phyloP scores from a whole-genome alignment of 2,113 vertebrate species.

The human region DNA sequence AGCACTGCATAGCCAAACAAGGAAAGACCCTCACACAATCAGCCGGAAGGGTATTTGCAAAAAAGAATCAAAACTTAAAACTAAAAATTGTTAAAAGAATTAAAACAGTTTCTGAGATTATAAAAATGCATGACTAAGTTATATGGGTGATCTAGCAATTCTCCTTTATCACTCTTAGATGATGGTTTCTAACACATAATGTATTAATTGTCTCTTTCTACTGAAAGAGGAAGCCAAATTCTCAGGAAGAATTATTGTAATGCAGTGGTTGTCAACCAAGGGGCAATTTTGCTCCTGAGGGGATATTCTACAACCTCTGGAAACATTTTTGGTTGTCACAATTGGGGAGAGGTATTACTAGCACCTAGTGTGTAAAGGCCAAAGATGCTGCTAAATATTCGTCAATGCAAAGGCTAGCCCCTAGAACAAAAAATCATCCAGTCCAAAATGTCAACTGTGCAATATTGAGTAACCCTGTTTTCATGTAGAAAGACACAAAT shows the following conservation, averaged over 20 bases:
- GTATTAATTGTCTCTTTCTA: neutral
- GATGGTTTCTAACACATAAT: neutral
- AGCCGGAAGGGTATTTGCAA: neutral
- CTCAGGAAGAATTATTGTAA: neutral
- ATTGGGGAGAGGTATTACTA: neutral
- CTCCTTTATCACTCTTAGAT: neutral
- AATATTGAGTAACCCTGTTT: neutral
- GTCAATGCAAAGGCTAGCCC: neutral
- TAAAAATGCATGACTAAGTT: neutral
- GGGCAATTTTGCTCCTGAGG: neutral
- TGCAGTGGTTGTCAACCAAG: neutral
- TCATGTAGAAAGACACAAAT: neutral
- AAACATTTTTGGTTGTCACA: constrained; percentile 7
- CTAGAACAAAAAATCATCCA: neutral
- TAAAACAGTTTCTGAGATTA: neutral
- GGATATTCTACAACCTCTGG: neutral
- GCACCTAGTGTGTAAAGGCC: neutral
- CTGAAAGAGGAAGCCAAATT: neutral
- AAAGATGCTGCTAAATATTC: neutral
- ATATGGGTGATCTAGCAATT: neutral
- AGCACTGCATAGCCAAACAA: constrained; percentile 29
- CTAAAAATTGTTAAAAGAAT: neutral
- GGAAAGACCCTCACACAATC: constrained; percentile 34
- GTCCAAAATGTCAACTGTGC: neutral
- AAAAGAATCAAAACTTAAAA: constrained; percentile 49